Evolutionary conservation across 1,140 invertebrate genomes (phyloP).

Genomic region (Eciton burchellii): DNA sequence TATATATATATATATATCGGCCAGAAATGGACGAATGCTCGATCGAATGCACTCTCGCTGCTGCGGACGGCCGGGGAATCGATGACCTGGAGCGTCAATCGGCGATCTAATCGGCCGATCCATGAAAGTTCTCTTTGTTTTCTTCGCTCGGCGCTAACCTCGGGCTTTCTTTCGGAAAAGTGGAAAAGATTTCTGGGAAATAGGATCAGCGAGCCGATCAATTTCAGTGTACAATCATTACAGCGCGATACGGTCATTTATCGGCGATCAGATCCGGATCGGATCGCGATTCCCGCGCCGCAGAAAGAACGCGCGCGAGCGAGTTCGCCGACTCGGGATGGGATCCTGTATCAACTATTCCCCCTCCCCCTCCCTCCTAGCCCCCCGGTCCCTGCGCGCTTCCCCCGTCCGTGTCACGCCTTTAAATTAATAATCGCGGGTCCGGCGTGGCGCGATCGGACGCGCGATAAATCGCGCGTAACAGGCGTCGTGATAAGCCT

Average conservation of each 20-base stretch:
- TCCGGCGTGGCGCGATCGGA: constrained; percentile 12
- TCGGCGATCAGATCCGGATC: constrained; percentile 12
- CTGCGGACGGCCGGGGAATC: too few species aligned
- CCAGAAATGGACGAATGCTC: too few species aligned
- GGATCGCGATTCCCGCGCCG: constrained; percentile 30
- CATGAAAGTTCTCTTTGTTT: too few species aligned
- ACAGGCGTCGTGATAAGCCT: constrained; percentile 50
- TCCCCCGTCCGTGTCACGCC: not conserved
- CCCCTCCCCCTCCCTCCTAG: too few species aligned
- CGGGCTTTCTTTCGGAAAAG: not conserved
- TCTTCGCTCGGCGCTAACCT: too few species aligned
- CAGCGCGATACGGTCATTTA: constrained; percentile 35
- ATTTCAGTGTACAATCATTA: constrained; percentile 18
- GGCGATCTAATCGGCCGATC: too few species aligned
- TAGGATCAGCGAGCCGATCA: not conserved
- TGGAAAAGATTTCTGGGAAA: constrained; percentile 4
- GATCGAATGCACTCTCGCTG: too few species aligned
- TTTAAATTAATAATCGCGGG: constrained; percentile 48
- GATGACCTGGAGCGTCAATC: too few species aligned
- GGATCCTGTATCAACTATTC: constrained; percentile 35
- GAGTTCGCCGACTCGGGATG: not conserved
- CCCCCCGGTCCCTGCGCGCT: too few species aligned
- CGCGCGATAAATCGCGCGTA: constrained; percentile 46
- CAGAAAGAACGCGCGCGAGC: constrained; percentile 19
- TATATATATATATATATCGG: too few species aligned